Evolutionary conservation across 2,888 invertebrate species (phyloP).

Genomic region (Plebejus anna): DNA sequence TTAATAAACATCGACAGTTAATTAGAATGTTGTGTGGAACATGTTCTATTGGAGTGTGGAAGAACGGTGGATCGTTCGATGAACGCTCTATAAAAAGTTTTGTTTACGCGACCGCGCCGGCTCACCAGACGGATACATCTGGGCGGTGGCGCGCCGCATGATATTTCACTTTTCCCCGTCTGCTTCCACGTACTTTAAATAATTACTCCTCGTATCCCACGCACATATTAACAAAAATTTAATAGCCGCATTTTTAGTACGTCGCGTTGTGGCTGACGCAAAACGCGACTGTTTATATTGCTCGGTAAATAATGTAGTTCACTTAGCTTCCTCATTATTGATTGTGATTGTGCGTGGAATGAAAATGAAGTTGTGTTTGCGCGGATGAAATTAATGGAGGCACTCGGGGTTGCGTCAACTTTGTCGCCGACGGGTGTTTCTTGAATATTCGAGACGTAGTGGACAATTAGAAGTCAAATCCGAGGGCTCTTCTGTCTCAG

Average conservation of each 20-base stretch:
- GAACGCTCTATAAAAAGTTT: conserved; percentile 72
- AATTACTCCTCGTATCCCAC: conserved; percentile 29
- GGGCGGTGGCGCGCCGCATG: conserved; percentile 45
- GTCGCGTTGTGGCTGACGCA: not conserved
- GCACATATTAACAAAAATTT: conserved; percentile 25
- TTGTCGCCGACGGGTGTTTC: not conserved
- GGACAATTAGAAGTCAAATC: conserved; percentile 61
- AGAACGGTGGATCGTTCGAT: conserved; percentile 48
- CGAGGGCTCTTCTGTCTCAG: conserved; percentile 56
- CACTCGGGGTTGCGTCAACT: conserved; percentile 1
- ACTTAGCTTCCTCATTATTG: conserved; percentile 20
- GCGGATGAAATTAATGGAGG: conserved; percentile 10
- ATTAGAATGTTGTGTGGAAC: conserved; percentile 29
- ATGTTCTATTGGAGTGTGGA: conserved; percentile 34
- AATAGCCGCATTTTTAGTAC: conserved; percentile 9
- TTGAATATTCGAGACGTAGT: conserved; percentile 36
- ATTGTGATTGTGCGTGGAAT: conserved; percentile 16
- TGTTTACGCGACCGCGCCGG: conserved; percentile 65
- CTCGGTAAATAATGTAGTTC: not conserved
- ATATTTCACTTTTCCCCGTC: conserved; percentile 23
- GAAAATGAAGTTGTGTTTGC: conserved; percentile 14
- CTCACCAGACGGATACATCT: conserved; percentile 61
- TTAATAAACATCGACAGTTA: conserved; percentile 1
- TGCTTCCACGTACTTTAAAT: conserved; percentile 25
- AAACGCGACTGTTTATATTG: not conserved